Conservation (phyloP, 2,113 vertebrate species). For the Crocuta crocuta region DNA sequence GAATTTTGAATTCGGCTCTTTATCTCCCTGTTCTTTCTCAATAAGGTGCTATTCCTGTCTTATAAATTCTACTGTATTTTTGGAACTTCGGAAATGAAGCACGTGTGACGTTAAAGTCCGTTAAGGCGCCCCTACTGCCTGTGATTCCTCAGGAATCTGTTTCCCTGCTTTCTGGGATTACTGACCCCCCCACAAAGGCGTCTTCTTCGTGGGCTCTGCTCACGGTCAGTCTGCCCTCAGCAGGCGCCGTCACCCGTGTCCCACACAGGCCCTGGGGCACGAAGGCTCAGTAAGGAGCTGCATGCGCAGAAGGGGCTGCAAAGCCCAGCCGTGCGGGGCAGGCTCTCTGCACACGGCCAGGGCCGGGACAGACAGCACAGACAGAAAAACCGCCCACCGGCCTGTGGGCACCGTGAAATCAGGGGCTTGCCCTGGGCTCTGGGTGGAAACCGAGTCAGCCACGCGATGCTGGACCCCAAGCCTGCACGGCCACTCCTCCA, state of each 20-base stretch:
- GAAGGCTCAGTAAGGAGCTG: background rate
- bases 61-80: background rate
- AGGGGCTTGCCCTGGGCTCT: background rate
- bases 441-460: background rate
- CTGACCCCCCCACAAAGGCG: background rate
- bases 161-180: background rate
- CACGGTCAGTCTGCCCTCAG: background rate
- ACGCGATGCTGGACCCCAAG: background rate
- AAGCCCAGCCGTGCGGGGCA: background rate
- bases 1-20: background rate
- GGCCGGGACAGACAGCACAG: background rate
- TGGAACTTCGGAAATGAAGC: background rate
- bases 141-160: background rate
- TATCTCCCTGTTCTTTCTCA: background rate
- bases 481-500: background rate
- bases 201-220: background rate
- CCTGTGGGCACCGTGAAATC: background rate
- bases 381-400: background rate
- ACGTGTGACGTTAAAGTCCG: background rate
- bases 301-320: background rate
- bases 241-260: background rate
- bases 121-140: background rate
- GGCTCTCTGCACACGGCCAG: background rate
- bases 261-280: background rate
- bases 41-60: background rate